Evolutionary conservation across 2,888 invertebrate genomes (phyloP).

Genomic region (Drosophila vallismaia): DNA sequence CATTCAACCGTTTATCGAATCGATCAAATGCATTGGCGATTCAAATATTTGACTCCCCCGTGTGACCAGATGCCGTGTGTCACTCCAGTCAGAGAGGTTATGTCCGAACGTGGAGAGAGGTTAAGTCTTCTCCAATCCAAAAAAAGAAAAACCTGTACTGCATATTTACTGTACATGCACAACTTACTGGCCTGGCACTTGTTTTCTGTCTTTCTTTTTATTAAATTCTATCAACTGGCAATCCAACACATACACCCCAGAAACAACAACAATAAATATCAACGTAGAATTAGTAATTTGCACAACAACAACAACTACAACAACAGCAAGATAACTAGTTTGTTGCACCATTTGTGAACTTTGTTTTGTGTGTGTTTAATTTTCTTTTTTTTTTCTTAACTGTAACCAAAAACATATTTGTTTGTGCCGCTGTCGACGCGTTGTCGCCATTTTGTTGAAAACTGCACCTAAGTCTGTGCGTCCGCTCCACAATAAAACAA

Average conservation of each 20-base stretch:
- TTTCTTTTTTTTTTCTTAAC: constrained; percentile 47
- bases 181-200: constrained; percentile 22
- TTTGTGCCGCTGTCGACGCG: constrained; percentile 64
- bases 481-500: constrained; percentile 35
- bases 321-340: constrained; percentile 49
- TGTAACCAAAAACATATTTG: constrained; percentile 57
- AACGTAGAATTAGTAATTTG: constrained; percentile 39
- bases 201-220: constrained; percentile 9
- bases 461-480: constrained; percentile 41
- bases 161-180: constrained; percentile 10
- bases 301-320: constrained; percentile 40
- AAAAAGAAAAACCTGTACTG: not conserved
- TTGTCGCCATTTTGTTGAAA: constrained; percentile 30
- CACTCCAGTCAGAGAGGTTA: constrained; percentile 16
- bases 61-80: constrained; percentile 12
- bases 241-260: constrained; percentile 33
- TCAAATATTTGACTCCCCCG: not conserved
- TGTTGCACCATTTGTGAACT: constrained; percentile 49
- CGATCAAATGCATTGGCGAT: constrained; percentile 8
- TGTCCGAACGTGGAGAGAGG: constrained; percentile 24
- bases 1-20: constrained; percentile 28
- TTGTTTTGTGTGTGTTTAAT: constrained; percentile 54
- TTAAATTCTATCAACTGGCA: constrained; percentile 29
- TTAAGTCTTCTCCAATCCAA: constrained; percentile 20
- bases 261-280: constrained; percentile 32